Conservation (phyloP, 2,797 vertebrate species). For the Merluccius polli region DNA sequence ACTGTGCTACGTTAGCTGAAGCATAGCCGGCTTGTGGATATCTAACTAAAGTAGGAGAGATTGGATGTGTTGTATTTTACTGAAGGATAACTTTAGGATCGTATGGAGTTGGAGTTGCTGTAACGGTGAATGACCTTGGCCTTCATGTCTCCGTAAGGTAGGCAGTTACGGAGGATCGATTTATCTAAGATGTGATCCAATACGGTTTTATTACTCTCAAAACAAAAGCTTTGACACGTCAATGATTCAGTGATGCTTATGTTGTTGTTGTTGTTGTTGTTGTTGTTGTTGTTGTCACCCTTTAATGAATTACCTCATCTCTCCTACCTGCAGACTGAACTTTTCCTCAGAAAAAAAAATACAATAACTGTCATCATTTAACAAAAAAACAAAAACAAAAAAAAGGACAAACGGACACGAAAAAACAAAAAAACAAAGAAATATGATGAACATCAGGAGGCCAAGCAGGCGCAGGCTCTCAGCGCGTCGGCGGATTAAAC, state of each 20-base stretch:
- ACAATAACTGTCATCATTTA: neutral
- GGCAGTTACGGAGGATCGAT: too few relatives aligned
- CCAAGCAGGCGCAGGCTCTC: constrained; percentile 55
- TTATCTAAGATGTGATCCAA: too few relatives aligned
- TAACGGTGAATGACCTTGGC: too few relatives aligned
- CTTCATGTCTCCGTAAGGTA: too few relatives aligned
- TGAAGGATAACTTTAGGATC: too few relatives aligned
- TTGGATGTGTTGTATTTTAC: too few relatives aligned
- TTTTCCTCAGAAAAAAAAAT: neutral
- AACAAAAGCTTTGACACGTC: constrained; percentile 35
- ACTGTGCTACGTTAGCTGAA: too few relatives aligned
- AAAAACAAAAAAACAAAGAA: constrained; percentile 20
- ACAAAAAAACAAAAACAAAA: constrained; percentile 6
- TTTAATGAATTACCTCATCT: neutral
- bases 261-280: constrained; percentile 30
- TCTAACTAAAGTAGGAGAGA: too few relatives aligned
- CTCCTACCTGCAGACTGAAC: neutral
- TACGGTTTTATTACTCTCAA: constrained; percentile 29
- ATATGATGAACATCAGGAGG: constrained; percentile 38
- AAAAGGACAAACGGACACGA: constrained; percentile 41
- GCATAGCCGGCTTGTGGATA: too few relatives aligned
- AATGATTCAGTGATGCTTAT: constrained; percentile 34
- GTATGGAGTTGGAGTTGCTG: too few relatives aligned
- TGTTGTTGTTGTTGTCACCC: too few relatives aligned
- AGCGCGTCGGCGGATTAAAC: constrained; percentile 56